Conservation (phyloP, 2,888 invertebrate species). For the Melanargia galathea region DNA sequence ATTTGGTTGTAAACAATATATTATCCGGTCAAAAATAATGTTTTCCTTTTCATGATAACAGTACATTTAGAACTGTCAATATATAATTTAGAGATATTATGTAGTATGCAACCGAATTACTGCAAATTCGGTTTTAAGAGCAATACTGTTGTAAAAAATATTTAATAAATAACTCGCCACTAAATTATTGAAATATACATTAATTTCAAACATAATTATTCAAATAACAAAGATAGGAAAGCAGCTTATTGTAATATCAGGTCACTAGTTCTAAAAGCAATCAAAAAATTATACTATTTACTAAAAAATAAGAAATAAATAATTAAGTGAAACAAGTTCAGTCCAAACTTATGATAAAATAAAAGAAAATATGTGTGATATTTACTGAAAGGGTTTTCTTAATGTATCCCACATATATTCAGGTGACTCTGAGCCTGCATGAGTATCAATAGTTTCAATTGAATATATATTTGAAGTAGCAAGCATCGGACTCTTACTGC, state of each 20-base stretch:
- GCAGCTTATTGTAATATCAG: slow-evolving; percentile 49
- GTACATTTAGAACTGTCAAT: too few relatives aligned
- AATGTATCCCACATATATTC: slow-evolving; percentile 88
- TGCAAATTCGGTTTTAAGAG: too few relatives aligned
- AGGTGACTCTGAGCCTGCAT: slow-evolving; percentile 84
- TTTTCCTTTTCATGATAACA: too few relatives aligned
- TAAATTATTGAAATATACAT: too few relatives aligned
- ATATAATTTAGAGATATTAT: too few relatives aligned
- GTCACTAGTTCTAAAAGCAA: slow-evolving; percentile 57
- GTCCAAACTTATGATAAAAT: slow-evolving; percentile 40
- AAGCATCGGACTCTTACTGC: slow-evolving; percentile 81
- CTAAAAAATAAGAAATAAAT: slow-evolving; percentile 35
- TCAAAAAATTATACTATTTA: slow-evolving; percentile 39
- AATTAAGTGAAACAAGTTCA: slow-evolving; percentile 37
- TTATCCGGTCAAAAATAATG: too few relatives aligned
- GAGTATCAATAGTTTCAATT: slow-evolving; percentile 82
- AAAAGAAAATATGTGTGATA: slow-evolving; percentile 24
- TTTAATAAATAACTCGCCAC: too few relatives aligned
- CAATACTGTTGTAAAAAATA: too few relatives aligned
- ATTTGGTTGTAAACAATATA: too few relatives aligned
- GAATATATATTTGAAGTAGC: slow-evolving; percentile 75
- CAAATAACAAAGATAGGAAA: not conserved
- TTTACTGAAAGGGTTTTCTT: slow-evolving; percentile 85
- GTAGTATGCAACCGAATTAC: too few relatives aligned
- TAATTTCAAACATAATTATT: too few relatives aligned